Conservation (phyloP, 1,140 invertebrate species). For the Drosophila ogumai region DNA sequence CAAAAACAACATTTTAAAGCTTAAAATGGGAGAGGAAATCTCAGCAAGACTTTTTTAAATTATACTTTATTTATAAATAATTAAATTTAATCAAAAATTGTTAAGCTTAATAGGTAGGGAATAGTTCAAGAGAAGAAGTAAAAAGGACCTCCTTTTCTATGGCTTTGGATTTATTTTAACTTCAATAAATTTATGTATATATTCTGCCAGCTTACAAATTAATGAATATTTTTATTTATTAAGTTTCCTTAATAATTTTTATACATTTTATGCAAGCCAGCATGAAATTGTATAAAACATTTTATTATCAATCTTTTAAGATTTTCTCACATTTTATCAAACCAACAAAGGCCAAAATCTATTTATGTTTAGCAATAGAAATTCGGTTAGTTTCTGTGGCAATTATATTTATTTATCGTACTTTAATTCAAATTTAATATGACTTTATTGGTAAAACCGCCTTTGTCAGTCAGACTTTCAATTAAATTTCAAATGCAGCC, state of each 20-base stretch:
- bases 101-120: not conserved
- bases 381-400: not conserved
- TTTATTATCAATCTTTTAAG: not conserved
- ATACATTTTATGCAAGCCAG: not conserved
- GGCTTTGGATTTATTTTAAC: not conserved
- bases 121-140: too few relatives aligned
- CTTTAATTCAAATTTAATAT: constrained; percentile 2
- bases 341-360: not conserved
- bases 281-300: not conserved
- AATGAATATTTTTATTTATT: not conserved
- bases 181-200: too few relatives aligned
- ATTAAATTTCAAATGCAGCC: constrained; percentile 56
- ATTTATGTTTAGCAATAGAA: not conserved
- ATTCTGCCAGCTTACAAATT: not conserved
- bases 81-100: not conserved
- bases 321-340: not conserved
- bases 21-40: not conserved
- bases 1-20: not conserved
- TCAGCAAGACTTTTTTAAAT: not conserved
- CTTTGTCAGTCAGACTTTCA: constrained; percentile 25
- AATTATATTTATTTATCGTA: not conserved
- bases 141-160: too few relatives aligned
- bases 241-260: not conserved
- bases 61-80: not conserved
- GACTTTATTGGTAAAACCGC: constrained; percentile 1